Evolutionary conservation across 2,888 invertebrate genomes (phyloP).

Genomic region (Proisotoma minuta): DNA sequence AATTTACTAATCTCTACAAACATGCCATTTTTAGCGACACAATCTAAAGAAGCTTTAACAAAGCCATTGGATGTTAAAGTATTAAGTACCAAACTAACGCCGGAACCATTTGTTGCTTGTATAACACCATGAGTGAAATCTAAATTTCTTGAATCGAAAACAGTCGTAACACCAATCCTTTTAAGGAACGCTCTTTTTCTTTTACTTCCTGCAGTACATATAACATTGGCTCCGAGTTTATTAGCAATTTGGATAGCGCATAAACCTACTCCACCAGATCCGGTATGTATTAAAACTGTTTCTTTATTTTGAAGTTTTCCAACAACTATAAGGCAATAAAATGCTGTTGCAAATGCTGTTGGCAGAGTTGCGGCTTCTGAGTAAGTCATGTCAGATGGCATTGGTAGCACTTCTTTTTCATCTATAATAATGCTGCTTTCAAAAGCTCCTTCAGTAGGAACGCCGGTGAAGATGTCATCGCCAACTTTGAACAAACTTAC

Average conservation of each 20-base stretch:
- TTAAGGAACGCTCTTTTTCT: conserved; percentile 20
- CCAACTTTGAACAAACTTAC: conserved; percentile 20
- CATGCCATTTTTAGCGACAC: not conserved
- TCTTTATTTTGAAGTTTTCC: conserved; percentile 12
- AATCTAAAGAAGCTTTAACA: conserved; percentile 1
- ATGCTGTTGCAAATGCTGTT: conserved; percentile 18
- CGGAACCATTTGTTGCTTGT: not conserved
- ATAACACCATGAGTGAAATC: not conserved
- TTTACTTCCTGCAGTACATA: conserved; percentile 23
- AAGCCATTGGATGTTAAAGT: conserved; percentile 7
- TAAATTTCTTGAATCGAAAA: conserved; percentile 2
- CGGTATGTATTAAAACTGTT: conserved; percentile 12
- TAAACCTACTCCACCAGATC: conserved; percentile 21
- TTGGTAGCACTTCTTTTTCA: not conserved
- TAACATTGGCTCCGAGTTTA: conserved; percentile 14
- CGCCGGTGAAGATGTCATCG: conserved; percentile 1
- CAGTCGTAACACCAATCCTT: not conserved
- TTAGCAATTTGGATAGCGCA: conserved; percentile 17
- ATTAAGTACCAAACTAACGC: conserved; percentile 8
- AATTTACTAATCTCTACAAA: conserved; percentile 15
- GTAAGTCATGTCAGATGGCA: conserved; percentile 13
- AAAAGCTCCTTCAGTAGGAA: not conserved
- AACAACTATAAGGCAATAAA: conserved; percentile 13
- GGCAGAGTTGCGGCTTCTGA: conserved; percentile 19
- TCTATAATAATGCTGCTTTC: not conserved